Evolutionary conservation across 2,797 vertebrate genomes (phyloP), one percentile per base, ranked within the genome.

Genomic region (Oryzias dopingdopingensis): DNA sequence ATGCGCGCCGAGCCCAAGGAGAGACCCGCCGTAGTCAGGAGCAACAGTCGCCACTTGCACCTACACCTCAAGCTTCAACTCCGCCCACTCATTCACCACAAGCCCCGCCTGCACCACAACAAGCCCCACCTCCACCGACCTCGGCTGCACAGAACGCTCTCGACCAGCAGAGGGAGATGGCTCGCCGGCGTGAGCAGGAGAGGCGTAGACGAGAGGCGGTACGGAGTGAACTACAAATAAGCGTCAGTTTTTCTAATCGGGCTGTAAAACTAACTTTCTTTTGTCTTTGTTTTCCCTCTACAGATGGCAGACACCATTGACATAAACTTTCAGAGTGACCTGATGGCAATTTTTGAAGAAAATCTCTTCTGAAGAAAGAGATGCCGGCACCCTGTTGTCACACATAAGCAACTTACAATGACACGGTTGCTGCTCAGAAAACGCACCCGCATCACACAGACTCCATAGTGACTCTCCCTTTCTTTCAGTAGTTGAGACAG

Each of bases 251-350:
- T 15, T 8, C 4, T 0, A 4, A 6, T 4, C 20, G 0, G 6
- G 4, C 8, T 18, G 12, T 52, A 22, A 56, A 1, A 1, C 44
- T 15, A 8, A 7, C 20, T 8, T 0, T 23, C 32, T 37, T 10
- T 37, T 37, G 10, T 12, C 10, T 37, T 12, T 37, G 32, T 37
- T 12, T 26, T 37, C 32, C 8, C 8, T 18, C 14, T 55, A 14
- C 88, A 96, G 95, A 95, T 94, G 93, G 93, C 92, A 2, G 94
- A 95, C 79, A 96, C 94, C 57, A 96, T 96, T 62, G 94, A 96
- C 89, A 96, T 96, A 87, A 96, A 96, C 87, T 96, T 96, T 90
- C 95, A 96, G 93, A 96, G 95, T 53, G 95, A 96, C 83, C 88
- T 96, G 60, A 91, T 96, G 94, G 95, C 95, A 57, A 96, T 95